Base-by-base conservation (phyloP, 2,113 vertebrate genomes). In the Balaenoptera acutorostrata region DNA sequence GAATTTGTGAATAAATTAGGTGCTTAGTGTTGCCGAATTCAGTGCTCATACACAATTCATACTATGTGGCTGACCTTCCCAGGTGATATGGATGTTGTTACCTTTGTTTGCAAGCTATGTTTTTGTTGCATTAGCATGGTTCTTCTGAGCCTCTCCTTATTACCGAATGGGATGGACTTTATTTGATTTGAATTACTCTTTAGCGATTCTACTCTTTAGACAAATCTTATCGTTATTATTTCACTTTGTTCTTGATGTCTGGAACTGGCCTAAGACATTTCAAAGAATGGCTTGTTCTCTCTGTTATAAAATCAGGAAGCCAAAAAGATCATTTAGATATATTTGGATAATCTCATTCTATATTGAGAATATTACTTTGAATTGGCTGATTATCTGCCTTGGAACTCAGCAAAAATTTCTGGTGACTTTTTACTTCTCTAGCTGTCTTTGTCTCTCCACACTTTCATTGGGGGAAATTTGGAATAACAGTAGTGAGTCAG, bases 201-300 rank as follows among this genome's bases (percentile, higher is more conserved):
- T 68, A 86, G 29, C 5, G 1, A 46, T 13, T 83, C 74, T 92
- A 55, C 66, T 92, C 44, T 95, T 92, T 84, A 88, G 75, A 83
- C 20, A 83, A 61, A 23, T 63, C 39, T 96, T 94, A 74, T 23
- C 14, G 20, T 77, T 78, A 75, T 49, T 89, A 41, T 93, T 93
- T 92, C 14, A 71, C 29, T 61, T 96, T 92, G 66, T 83, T 93
- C 61, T 97, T 89, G 59, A 87, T 81, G 25, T 90, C 94, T 96
- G 59, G 57, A 64, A 90, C 39, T 87, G 17, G 20, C 61, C 63
- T 74, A 90, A 88, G 59, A 13, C 64, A 90, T 94, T 95, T 88
- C 18, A 88, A 80, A 96, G 72, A 97, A 91, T 86, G 23, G 5
- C 52, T 82, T 92, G 49, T 98, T 97, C 71, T 75, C 36, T 77